A percentile compares a stretch with the other conserved stretches of the same genome.
These are phyloP conservation scores for Drosophila teissieri DNA, from an alignment of 1,140 invertebrate genomes.

Conservation along the genomic window DNA sequence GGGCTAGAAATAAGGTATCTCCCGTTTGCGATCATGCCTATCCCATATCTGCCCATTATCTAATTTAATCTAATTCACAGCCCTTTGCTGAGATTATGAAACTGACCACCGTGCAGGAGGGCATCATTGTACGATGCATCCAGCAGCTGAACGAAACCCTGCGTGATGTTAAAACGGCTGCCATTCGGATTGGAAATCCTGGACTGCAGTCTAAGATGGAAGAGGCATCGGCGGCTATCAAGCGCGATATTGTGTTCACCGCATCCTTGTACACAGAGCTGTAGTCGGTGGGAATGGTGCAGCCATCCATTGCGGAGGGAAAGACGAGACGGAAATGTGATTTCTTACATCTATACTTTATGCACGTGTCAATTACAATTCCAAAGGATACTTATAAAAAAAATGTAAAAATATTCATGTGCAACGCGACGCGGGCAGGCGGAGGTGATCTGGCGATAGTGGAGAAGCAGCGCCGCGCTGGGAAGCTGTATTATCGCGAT, in stretches of 20 bases:
- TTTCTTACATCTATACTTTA: constrained; percentile 66
- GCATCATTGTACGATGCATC: constrained; percentile 98
- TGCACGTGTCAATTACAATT: constrained; percentile 72
- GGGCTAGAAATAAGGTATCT: constrained; percentile 93
- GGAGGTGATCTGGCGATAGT: constrained; percentile 8
- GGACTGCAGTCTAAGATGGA: constrained; percentile 97
- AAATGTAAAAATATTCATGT: constrained; percentile 64
- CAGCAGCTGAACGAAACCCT: constrained; percentile 97
- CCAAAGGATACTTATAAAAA: constrained; percentile 74
- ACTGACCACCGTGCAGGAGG: constrained; percentile 97
- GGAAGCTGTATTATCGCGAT: constrained; percentile 89
- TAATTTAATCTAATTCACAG: constrained; percentile 51
- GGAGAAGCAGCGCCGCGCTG: constrained; percentile 8
- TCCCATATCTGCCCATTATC: not conserved
- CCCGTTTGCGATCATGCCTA: not conserved
- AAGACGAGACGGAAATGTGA: constrained; percentile 21
- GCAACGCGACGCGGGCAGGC: constrained; percentile 31
- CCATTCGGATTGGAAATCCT: constrained; percentile 96
- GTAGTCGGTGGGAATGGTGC: constrained; percentile 13
- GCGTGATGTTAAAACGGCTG: constrained; percentile 96
- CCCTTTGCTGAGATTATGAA: constrained; percentile 97
- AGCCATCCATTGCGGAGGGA: not conserved
- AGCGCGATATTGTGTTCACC: constrained; percentile 99
- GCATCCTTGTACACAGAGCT: constrained; percentile 95
- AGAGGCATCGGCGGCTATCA: constrained; percentile 95